Conservation (phyloP, 2,888 invertebrate genomes). For the Apamea anceps region DNA sequence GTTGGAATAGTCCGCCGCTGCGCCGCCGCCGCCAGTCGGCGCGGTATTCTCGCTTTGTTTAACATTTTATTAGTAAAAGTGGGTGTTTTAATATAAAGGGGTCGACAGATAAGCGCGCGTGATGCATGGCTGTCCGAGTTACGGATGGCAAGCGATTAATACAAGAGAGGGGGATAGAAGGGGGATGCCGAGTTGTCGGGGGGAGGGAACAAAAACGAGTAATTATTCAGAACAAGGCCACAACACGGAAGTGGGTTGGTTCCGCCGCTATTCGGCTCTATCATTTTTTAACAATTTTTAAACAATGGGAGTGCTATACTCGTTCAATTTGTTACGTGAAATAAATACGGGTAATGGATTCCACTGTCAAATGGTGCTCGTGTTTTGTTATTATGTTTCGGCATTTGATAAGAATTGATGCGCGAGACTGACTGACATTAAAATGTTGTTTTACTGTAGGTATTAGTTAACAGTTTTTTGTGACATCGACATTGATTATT, state of each 20-base stretch:
- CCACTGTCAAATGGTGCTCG: not conserved
- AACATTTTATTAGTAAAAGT: conserved; percentile 49
- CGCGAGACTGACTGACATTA: not conserved
- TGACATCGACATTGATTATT: not conserved
- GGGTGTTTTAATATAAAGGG: conserved; percentile 57
- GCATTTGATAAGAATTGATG: conserved; percentile 6
- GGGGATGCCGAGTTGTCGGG: not conserved
- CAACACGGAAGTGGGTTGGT: conserved; percentile 19
- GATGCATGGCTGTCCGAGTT: conserved; percentile 55
- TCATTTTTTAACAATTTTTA: conserved; percentile 38
- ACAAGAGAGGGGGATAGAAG: conserved; percentile 1
- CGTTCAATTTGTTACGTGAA: conserved; percentile 19
- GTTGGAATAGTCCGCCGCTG: not conserved
- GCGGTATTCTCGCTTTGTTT: conserved; percentile 29
- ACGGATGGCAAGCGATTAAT: conserved; percentile 62
- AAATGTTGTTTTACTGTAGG: too few relatives aligned
- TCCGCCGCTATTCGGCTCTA: conserved; percentile 32
- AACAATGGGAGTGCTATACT: conserved; percentile 12
- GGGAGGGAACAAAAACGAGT: conserved; percentile 48
- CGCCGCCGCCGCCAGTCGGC: not conserved
- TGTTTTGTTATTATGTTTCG: not conserved
- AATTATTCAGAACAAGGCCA: conserved; percentile 59
- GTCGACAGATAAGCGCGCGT: conserved; percentile 56
- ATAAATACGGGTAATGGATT: conserved; percentile 21
- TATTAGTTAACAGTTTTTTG: too few relatives aligned